Percentiles rank a stretch among this genome's conserved stretches.
Conservation (phyloP, 2,797 vertebrate genomes). For the Glyptemys insculpta region DNA sequence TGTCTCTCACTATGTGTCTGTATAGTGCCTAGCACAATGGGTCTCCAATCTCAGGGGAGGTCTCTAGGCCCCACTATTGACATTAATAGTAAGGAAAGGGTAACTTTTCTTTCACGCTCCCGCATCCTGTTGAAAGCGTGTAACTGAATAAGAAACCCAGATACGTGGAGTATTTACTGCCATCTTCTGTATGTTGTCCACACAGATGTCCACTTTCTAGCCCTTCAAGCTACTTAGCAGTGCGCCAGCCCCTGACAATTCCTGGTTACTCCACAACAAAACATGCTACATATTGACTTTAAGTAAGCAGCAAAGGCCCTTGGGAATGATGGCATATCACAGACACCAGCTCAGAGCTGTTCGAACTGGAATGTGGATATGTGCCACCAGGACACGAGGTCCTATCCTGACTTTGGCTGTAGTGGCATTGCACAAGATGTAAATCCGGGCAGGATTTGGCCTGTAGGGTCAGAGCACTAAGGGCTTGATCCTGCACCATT, state of each 20-base stretch:
- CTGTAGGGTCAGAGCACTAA: not conserved
- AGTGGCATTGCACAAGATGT: not conserved
- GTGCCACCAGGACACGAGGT: not conserved
- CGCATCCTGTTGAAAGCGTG: not conserved
- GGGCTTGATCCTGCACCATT: accelerated
- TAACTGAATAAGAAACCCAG: not conserved
- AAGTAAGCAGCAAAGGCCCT: accelerated
- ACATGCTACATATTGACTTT: not conserved
- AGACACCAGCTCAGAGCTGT: accelerated
- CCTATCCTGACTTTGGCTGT: not conserved
- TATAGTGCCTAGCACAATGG: too few species aligned
- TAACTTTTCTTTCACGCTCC: not conserved
- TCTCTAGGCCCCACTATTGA: not conserved
- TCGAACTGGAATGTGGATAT: not conserved
- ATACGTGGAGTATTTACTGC: not conserved
- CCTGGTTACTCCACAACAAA: not conserved
- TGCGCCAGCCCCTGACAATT: not conserved
- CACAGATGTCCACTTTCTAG: not conserved
- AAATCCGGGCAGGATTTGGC: accelerated
- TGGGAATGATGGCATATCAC: accelerated
- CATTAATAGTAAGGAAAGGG: not conserved
- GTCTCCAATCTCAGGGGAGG: not conserved
- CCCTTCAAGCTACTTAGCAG: not conserved
- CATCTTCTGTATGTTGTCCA: not conserved
- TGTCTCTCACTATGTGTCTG: not conserved